A percentile compares a stretch with the other conserved stretches of the same genome.
Conservation (phyloP, 2,113 vertebrate genomes). For the Chamaea fasciata region DNA sequence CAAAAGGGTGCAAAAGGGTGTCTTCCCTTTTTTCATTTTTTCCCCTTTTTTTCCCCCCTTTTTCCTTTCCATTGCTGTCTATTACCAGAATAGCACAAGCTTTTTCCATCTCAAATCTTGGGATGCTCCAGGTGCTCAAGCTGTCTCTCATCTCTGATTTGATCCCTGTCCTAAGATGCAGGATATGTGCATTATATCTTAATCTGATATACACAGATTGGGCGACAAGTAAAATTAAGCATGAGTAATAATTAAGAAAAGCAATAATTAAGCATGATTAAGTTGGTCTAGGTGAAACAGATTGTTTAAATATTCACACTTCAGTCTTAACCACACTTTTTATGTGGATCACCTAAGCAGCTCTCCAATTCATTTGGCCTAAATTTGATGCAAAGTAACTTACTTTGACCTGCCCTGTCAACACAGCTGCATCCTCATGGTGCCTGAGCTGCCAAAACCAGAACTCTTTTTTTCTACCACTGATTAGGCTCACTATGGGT, state of each 20-base stretch:
- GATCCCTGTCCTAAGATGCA: background rate
- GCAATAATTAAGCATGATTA: background rate
- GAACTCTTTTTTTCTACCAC: background rate
- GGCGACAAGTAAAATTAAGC: background rate
- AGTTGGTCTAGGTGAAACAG: background rate
- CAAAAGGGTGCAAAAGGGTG: background rate
- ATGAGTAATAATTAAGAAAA: background rate
- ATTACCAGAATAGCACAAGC: background rate
- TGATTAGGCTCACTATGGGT: background rate
- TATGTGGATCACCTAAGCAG: background rate
- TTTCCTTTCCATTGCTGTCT: background rate
- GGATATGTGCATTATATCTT: background rate
- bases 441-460: background rate
- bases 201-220: background rate
- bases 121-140: background rate
- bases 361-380: background rate
- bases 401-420: background rate
- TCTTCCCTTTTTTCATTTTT: background rate
- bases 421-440: background rate
- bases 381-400: background rate
- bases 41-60: background rate
- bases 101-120: background rate
- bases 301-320: background rate
- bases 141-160: background rate
- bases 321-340: background rate